These are phyloP conservation scores for Riparia riparia DNA, from an alignment of 2,113 vertebrate species.

Conservation along the genomic window DNA sequence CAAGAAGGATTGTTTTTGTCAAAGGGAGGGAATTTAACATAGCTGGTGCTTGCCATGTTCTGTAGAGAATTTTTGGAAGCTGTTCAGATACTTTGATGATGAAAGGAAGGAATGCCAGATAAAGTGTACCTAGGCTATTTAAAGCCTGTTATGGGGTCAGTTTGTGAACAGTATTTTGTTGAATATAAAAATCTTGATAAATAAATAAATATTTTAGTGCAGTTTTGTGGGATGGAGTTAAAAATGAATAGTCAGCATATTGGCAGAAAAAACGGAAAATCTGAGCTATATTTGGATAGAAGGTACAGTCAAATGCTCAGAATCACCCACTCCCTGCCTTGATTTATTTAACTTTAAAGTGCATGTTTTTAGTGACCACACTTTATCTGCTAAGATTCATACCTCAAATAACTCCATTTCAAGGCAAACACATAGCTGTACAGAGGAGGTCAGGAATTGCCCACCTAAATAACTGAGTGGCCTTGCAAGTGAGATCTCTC, in stretches of 20 bases:
- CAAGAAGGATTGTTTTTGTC: not conserved
- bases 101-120: not conserved
- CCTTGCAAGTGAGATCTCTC: not conserved
- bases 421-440: not conserved
- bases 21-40: not conserved
- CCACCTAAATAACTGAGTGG: not conserved
- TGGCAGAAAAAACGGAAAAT: not conserved
- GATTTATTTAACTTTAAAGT: not conserved
- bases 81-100: not conserved
- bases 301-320: not conserved
- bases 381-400: not conserved
- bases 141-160: not conserved
- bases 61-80: not conserved
- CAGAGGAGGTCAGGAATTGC: not conserved
- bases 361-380: not conserved
- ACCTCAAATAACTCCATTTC: not conserved
- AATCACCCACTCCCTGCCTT: not conserved
- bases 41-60: not conserved
- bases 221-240: not conserved
- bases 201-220: not conserved
- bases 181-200: not conserved
- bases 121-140: not conserved
- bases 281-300: not conserved
- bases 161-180: not conserved
- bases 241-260: not conserved